Base-by-base conservation (phyloP, 2,888 invertebrate species). In the Melangyna quadrimaculata region DNA sequence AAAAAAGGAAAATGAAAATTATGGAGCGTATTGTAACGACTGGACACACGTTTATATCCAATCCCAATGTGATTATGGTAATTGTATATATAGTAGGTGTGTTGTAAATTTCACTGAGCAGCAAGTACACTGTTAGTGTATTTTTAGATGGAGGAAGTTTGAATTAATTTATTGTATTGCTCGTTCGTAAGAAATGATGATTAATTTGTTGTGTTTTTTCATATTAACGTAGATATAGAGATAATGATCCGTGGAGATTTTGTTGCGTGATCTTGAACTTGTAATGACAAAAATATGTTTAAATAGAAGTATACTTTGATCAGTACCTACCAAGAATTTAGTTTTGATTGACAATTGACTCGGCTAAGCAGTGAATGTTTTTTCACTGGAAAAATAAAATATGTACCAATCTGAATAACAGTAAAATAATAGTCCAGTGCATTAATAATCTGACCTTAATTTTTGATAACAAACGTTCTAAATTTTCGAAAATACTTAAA, bases 61-160 rank as follows among this genome's bases (percentile, higher is more conserved):
- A n/a, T n/a, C n/a, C 32, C 67, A 69, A 61, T 72, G 71, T 22
- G 80, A 84, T n/a, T n/a, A n/a, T n/a, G n/a, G n/a, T 84, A 84
- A 84, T 75, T 80, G 65, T 43, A 32, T 53, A 32, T 53, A 17
- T 29, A 29, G 43, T 43, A 27, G 40, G 63, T 77, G 70, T 61
- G 32, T 35, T 43, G 69, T 71, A n/a, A 43, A 27, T 74, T 63
- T 69, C 14, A 51, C n/a, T 45, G 70, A 70, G 70, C 57, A 70
- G 70, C 57, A 48, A 70, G 70, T 70, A 53, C 45, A 29, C 67
- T 79, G 67, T 75, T 72, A 75, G 75, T 61, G 75, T 43, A 3
- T 57, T 32, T 74, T 40, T 37, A 45, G 48, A 67, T 35, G 75
- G 37, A 72, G 84, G 84, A 80, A 80, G 84, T 84, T 51, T 24